Evolutionary conservation across 1,140 invertebrate species (phyloP).

Genomic region (Dendrolimus punctatus): DNA sequence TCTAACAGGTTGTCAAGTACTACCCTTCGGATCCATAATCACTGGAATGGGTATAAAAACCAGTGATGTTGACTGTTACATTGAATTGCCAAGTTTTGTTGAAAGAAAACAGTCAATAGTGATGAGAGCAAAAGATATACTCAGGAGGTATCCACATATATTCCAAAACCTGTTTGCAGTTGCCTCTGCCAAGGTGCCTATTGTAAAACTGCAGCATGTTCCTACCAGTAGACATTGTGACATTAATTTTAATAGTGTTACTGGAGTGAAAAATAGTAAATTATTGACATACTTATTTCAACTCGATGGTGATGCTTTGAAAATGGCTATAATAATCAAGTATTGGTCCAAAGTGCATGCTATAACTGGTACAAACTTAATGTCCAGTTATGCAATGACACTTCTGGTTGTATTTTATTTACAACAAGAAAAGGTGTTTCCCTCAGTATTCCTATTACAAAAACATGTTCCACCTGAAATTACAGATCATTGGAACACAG

Average conservation of each 20-base stretch:
- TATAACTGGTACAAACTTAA: constrained; percentile 60
- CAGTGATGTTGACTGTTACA: constrained; percentile 79
- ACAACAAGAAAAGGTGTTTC: constrained; percentile 63
- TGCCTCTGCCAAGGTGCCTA: constrained; percentile 76
- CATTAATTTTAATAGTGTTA: constrained; percentile 75
- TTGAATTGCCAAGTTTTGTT: constrained; percentile 39
- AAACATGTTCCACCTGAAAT: constrained; percentile 6
- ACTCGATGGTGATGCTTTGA: constrained; percentile 67
- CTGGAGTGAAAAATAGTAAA: constrained; percentile 75
- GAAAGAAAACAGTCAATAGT: constrained; percentile 20
- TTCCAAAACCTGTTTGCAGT: constrained; percentile 74
- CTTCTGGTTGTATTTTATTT: constrained; percentile 77
- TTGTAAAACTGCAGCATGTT: constrained; percentile 76
- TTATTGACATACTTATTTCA: constrained; percentile 73
- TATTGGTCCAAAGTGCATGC: constrained; percentile 77
- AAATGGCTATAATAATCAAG: constrained; percentile 75
- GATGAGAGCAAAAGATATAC: constrained; percentile 41
- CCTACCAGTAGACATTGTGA: constrained; percentile 75
- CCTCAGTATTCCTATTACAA: constrained; percentile 30
- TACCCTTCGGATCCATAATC: constrained; percentile 77
- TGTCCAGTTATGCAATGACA: constrained; percentile 75
- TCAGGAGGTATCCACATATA: constrained; percentile 37
- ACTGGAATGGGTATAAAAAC: constrained; percentile 76
- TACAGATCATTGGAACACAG: constrained; percentile 38
- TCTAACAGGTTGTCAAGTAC: constrained; percentile 47